Evolutionary conservation across 2,797 vertebrate species (phyloP).

Genomic region (Botia kubotai): DNA sequence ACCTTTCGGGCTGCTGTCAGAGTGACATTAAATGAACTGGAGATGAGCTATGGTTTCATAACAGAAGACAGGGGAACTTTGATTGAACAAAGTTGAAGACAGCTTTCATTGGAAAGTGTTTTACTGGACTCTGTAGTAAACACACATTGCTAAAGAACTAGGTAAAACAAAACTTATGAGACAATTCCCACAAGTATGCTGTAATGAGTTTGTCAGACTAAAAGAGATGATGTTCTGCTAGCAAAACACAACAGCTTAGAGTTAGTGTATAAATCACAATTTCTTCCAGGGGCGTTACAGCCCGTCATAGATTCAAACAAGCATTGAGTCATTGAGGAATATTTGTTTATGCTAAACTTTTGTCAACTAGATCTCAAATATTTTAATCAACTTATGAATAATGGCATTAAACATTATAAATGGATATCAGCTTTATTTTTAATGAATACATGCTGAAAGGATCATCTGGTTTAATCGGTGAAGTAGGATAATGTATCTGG

Average conservation of each 20-base stretch:
- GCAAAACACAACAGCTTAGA: slow-evolving; percentile 25
- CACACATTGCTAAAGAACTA: not conserved
- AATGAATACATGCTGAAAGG: not conserved
- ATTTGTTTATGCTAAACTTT: no score
- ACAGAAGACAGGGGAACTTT: not conserved
- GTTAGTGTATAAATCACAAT: not conserved
- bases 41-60: slow-evolving; percentile 34
- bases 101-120: not conserved
- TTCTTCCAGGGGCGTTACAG: not conserved
- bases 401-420: not conserved
- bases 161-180: slow-evolving; percentile 22
- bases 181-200: slow-evolving; percentile 27
- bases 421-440: not conserved
- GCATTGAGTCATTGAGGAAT: no score
- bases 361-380: no score
- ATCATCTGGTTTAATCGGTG: not conserved
- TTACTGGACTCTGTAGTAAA: slow-evolving; percentile 27
- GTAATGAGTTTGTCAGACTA: slow-evolving; percentile 24
- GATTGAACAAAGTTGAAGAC: no score
- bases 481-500: not conserved
- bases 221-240: slow-evolving; percentile 27
- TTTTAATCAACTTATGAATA: no score
- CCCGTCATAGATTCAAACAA: not conserved
- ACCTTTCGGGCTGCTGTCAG: slow-evolving; percentile 39
- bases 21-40: slow-evolving; percentile 55